Evolutionary conservation across 2,797 vertebrate species (phyloP).

Genomic region (Lepus oiostolus): DNA sequence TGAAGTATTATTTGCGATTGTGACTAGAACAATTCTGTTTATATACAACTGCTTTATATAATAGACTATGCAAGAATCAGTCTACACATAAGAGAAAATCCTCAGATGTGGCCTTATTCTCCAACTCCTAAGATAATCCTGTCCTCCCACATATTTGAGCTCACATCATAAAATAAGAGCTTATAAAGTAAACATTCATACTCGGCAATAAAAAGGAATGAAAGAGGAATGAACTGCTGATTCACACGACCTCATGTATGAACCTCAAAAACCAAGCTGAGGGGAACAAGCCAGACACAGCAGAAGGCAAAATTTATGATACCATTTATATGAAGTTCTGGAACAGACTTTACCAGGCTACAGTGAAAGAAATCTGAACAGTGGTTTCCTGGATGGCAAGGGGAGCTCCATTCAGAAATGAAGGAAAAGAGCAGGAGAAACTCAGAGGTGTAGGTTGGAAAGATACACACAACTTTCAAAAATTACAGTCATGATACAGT

Average conservation of each 20-base stretch:
- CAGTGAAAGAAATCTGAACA: not conserved
- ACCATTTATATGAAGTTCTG: not conserved
- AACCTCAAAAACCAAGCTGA: not conserved
- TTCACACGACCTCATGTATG: not conserved
- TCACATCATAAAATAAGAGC: not conserved
- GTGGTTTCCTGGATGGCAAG: not conserved
- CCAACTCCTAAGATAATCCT: not conserved
- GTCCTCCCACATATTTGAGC: not conserved
- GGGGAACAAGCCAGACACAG: not conserved
- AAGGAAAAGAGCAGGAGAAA: not conserved
- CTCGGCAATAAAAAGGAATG: not conserved
- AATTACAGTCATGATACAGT: too few species aligned
- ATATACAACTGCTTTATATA: constrained; percentile 6
- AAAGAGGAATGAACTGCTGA: not conserved
- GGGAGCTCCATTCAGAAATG: not conserved
- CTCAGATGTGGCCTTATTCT: not conserved
- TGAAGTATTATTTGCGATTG: not conserved
- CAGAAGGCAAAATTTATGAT: not conserved
- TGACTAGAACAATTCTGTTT: constrained; percentile 21
- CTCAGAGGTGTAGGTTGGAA: not conserved
- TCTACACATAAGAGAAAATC: not conserved
- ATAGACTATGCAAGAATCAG: not conserved
- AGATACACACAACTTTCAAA: constrained; percentile 24
- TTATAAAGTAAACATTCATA: not conserved
- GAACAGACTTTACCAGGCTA: not conserved